Percentiles rank a stretch among this genome's conserved stretches.
These are phyloP conservation scores for Drosophila bunnanda DNA, from an alignment of 2,888 invertebrate species.

Conservation along the genomic window DNA sequence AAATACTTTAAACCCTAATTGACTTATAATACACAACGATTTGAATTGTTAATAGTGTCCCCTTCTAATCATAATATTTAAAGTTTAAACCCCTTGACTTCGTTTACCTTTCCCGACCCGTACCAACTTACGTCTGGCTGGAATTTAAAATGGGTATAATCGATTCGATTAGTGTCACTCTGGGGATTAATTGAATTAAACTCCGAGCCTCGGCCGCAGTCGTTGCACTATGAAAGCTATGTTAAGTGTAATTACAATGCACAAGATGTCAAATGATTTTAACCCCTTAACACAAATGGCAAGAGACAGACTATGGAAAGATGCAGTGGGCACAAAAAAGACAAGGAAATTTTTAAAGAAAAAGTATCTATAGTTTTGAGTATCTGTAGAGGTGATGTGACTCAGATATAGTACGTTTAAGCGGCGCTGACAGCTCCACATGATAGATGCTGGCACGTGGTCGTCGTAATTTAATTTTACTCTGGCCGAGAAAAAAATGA, in stretches of 20 bases:
- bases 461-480: slow-evolving; percentile 34
- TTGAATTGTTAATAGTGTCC: background rate
- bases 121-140: slow-evolving; percentile 3
- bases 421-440: slow-evolving; percentile 44
- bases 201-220: slow-evolving; percentile 25
- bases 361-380: slow-evolving; percentile 1
- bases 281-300: slow-evolving; percentile 66
- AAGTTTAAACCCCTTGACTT: slow-evolving; percentile 22
- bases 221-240: slow-evolving; percentile 32
- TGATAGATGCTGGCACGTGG: slow-evolving; percentile 57
- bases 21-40: background rate
- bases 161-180: slow-evolving; percentile 45
- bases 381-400: slow-evolving; percentile 4
- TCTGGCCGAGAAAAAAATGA: slow-evolving; percentile 25
- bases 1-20: background rate
- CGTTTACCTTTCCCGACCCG: slow-evolving; percentile 32
- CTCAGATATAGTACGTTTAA: slow-evolving; percentile 48
- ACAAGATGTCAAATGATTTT: slow-evolving; percentile 67
- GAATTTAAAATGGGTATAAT: slow-evolving; percentile 32
- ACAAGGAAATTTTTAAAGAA: slow-evolving; percentile 28
- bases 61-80: slow-evolving; percentile 31
- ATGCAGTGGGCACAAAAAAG: slow-evolving; percentile 7
- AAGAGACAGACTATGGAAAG: slow-evolving; percentile 9
- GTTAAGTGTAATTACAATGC: slow-evolving; percentile 56
- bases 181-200: slow-evolving; percentile 44